Evolutionary conservation across 2,888 invertebrate species (phyloP).

Genomic region (Eumacrocentrus americanus): DNA sequence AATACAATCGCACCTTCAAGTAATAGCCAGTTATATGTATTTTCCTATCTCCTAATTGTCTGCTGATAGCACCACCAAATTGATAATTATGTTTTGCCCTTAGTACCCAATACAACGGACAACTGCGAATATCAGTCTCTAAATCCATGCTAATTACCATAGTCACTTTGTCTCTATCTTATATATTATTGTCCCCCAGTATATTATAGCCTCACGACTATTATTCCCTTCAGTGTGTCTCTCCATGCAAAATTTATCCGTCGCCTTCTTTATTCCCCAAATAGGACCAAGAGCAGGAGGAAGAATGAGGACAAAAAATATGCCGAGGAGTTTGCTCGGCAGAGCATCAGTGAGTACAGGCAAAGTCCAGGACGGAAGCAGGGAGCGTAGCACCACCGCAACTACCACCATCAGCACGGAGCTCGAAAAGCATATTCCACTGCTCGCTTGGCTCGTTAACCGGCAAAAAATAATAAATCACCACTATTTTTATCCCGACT

Average conservation of each 20-base stretch:
- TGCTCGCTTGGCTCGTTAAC: conserved; percentile 55
- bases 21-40: no score
- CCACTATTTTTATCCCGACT: conserved; percentile 46
- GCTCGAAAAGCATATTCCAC: conserved; percentile 48
- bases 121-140: no score
- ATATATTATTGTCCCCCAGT: background rate
- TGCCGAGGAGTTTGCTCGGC: background rate
- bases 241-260: conserved; percentile 21
- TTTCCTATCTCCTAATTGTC: no score
- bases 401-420: conserved; percentile 17
- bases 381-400: conserved; percentile 10
- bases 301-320: conserved; percentile 7
- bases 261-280: conserved; percentile 18
- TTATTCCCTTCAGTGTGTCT: conserved; percentile 1
- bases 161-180: conserved; percentile 1
- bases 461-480: conserved; percentile 52
- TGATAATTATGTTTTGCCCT: background rate
- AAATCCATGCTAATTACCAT: conserved; percentile 10
- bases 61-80: background rate
- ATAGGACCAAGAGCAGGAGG: conserved; percentile 3
- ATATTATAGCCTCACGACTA: background rate
- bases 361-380: conserved; percentile 26
- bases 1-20: no score
- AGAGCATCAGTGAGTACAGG: background rate
- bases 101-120: background rate